A percentile compares a stretch with the other conserved stretches of the same genome.
Evolutionary conservation across 2,888 invertebrate species (phyloP).

Genomic region (Drosophila neoperkinsi): DNA sequence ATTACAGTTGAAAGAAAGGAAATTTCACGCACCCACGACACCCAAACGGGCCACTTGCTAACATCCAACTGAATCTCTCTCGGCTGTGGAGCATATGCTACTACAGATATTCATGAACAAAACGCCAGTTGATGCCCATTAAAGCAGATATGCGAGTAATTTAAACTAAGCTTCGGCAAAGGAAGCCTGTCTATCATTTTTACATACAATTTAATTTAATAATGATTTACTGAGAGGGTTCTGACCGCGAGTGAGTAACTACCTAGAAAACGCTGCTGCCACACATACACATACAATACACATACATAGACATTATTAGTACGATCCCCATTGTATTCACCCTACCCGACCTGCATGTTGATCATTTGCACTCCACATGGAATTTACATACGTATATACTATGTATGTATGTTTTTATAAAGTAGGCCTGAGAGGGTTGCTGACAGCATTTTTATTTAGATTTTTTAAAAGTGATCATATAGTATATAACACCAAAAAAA

Average conservation of each 20-base stretch:
- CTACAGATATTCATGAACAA: conserved; percentile 30
- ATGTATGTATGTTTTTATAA: conserved; percentile 3
- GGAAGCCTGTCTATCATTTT: conserved; percentile 54
- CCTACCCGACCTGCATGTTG: conserved; percentile 38
- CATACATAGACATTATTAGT: conserved; percentile 4
- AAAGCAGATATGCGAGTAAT: conserved; percentile 49
- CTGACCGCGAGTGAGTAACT: conserved; percentile 21
- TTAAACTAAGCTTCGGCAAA: conserved; percentile 47
- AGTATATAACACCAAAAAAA: neutral
- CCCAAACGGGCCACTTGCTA: conserved; percentile 57
- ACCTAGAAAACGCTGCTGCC: conserved; percentile 21
- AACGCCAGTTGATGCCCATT: conserved; percentile 44
- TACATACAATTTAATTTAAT: conserved; percentile 78
- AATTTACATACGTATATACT: neutral
- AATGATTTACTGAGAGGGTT: conserved; percentile 75
- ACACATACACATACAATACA: neutral
- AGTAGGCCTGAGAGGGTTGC: conserved; percentile 25
- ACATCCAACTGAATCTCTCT: conserved; percentile 60
- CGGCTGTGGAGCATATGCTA: conserved; percentile 13
- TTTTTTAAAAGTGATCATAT: conserved; percentile 2
- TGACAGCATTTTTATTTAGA: conserved; percentile 8
- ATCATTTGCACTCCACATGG: conserved; percentile 27
- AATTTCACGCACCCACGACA: conserved; percentile 56
- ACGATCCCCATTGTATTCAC: conserved; percentile 32
- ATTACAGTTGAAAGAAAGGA: conserved; percentile 7